phyloP scores from a whole-genome alignment of 1,140 invertebrate genomes.

The Leptinotarsa defecta region DNA sequence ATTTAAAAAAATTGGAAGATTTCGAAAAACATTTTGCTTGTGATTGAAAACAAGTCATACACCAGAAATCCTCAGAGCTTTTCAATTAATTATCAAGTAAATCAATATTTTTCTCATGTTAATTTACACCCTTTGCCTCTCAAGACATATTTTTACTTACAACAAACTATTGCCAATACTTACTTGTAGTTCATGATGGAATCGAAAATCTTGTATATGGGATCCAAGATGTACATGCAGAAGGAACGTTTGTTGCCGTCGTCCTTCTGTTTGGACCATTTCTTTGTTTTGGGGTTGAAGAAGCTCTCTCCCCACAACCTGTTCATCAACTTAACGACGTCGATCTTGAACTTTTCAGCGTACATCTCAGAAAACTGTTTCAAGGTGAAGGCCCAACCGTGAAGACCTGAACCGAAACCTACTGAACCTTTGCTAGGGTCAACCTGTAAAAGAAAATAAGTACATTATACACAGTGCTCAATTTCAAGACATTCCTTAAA shows the following conservation, averaged over 20 bases:
- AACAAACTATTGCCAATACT: conserved; percentile 18
- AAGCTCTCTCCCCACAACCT: conserved; percentile 97
- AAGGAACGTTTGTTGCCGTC: conserved; percentile 94
- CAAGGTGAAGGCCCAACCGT: conserved; percentile 99
- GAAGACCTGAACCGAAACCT: conserved; percentile 98
- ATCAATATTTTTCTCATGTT: too few relatives aligned
- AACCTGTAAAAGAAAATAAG: conserved; percentile 61
- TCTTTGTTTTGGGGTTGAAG: conserved; percentile 97
- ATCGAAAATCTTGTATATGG: conserved; percentile 98
- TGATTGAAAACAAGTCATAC: too few relatives aligned
- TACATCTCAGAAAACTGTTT: conserved; percentile 99
- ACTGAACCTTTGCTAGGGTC: conserved; percentile 98
- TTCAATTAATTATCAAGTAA: too few relatives aligned
- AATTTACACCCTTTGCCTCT: too few relatives aligned
- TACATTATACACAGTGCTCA: background rate
- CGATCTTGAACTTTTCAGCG: conserved; percentile 97
- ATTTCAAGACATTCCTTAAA: too few relatives aligned
- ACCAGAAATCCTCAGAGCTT: too few relatives aligned
- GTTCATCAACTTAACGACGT: conserved; percentile 97
- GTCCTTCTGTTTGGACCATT: conserved; percentile 93
- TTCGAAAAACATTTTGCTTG: too few relatives aligned
- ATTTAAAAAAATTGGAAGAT: too few relatives aligned
- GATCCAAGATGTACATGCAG: conserved; percentile 97
- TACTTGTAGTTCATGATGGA: conserved; percentile 95
- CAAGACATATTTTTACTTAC: too few relatives aligned